Percentiles rank a stretch among this genome's conserved stretches.
These are phyloP conservation scores for Crambe crambe DNA, from an alignment of 37 sponge, comb jelly and placozoan genomes.

Conservation along the genomic window DNA sequence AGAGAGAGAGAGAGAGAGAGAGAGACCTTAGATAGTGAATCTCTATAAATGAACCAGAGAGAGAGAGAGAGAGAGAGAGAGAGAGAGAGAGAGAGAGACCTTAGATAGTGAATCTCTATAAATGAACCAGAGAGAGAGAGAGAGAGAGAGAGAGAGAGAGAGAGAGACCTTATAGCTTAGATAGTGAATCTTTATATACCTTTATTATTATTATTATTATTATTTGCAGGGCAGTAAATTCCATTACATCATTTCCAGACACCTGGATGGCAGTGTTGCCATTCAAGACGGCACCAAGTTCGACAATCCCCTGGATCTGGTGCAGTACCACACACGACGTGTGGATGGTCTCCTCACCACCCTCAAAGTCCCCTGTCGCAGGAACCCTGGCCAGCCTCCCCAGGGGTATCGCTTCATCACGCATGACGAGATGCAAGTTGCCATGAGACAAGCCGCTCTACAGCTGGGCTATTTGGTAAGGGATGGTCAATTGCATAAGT, in stretches of 20 bases:
- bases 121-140: too few relatives aligned
- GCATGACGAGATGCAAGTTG: constrained; percentile 76
- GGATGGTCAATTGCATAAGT: too few relatives aligned
- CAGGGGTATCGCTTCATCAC: constrained; percentile 79
- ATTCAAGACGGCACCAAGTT: constrained; percentile 87
- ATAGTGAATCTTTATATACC: too few relatives aligned
- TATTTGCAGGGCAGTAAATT: constrained; percentile 42
- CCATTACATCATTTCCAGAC: constrained; percentile 73
- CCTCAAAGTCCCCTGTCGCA: constrained; percentile 63
- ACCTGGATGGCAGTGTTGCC: constrained; percentile 67
- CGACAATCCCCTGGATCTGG: constrained; percentile 70
- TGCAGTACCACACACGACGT: constrained; percentile 61
- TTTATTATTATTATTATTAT: too few relatives aligned
- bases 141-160: too few relatives aligned
- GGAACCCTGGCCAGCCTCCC: constrained; percentile 65
- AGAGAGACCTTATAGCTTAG: too few relatives aligned
- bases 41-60: too few relatives aligned
- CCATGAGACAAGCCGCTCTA: constrained; percentile 71
- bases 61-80: too few relatives aligned
- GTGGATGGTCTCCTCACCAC: constrained; percentile 81
- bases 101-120: too few relatives aligned
- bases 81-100: too few relatives aligned
- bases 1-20: too few relatives aligned
- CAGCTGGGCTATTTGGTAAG: constrained; percentile 74
- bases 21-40: too few relatives aligned